phyloP scores from a whole-genome alignment of 2,113 vertebrate species.

The Melierax canorus region DNA sequence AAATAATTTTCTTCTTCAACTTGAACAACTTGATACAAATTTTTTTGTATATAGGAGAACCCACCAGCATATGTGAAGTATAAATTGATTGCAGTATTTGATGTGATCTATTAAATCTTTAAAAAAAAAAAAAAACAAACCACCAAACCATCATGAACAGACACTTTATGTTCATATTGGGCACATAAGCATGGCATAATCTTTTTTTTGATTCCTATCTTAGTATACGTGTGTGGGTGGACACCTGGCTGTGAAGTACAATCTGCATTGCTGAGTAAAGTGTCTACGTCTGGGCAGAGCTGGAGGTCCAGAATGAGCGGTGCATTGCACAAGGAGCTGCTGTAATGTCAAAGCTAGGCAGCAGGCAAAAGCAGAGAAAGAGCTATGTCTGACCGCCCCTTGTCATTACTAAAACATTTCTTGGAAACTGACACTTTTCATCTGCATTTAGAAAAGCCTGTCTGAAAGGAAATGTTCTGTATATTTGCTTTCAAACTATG shows the following conservation, averaged over 20 bases:
- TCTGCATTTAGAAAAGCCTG: neutral
- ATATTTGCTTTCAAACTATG: neutral
- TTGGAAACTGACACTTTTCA: neutral
- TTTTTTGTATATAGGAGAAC: neutral
- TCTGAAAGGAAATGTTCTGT: neutral
- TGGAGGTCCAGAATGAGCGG: neutral
- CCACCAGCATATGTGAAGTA: neutral
- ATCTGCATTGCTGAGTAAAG: neutral
- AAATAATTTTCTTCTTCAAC: neutral
- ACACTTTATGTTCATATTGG: neutral
- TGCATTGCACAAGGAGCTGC: neutral
- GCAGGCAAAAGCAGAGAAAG: neutral
- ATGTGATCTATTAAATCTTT: neutral
- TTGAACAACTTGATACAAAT: neutral
- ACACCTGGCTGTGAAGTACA: neutral
- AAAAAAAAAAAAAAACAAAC: neutral
- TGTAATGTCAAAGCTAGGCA: neutral
- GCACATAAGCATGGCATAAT: neutral
- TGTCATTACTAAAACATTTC: neutral
- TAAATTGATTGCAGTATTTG: neutral
- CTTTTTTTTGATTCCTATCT: neutral
- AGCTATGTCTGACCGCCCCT: neutral
- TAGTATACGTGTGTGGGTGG: neutral
- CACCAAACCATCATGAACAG: neutral
- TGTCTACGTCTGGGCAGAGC: neutral